A percentile compares a stretch with the other conserved stretches of the same genome.
Evolutionary conservation across 2,888 invertebrate species (phyloP).

Genomic region (Hypselothyrea guttata): DNA sequence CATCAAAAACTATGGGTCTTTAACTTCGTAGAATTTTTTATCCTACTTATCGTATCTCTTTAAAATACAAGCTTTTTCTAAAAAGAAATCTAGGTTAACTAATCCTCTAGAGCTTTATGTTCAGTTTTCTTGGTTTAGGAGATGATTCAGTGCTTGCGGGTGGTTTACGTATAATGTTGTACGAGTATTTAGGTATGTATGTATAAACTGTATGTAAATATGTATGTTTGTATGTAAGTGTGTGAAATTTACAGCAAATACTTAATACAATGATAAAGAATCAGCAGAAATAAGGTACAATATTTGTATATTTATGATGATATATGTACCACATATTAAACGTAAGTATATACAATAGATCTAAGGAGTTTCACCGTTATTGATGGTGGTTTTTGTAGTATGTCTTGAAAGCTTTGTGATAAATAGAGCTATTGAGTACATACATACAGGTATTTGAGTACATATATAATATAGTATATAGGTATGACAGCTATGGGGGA

Average conservation of each 20-base stretch:
- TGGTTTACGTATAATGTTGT: neutral
- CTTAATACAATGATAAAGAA: conserved; percentile 60
- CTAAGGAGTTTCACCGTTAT: conserved; percentile 7
- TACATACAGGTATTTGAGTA: conserved; percentile 12
- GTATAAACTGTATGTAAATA: conserved; percentile 19
- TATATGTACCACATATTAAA: no score
- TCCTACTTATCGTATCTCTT: no score
- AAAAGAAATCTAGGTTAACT: no score
- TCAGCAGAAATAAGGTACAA: conserved; percentile 35
- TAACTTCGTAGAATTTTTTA: no score
- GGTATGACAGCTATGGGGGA: conserved; percentile 66
- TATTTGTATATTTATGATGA: no score
- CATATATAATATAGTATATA: no score
- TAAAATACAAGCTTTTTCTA: no score
- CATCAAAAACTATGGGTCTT: no score
- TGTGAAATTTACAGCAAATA: conserved; percentile 78
- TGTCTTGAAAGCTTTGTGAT: conserved; percentile 28
- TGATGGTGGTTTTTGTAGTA: neutral
- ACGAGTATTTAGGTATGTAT: conserved; percentile 12
- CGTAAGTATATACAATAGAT: conserved; percentile 32
- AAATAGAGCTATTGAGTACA: conserved; percentile 2
- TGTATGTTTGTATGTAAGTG: conserved; percentile 19
- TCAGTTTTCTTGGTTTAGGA: no score
- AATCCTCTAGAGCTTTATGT: no score
- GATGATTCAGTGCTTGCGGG: no score